Evolutionary conservation across 2,888 invertebrate species (phyloP).

Genomic region (Ennomos erosarius): DNA sequence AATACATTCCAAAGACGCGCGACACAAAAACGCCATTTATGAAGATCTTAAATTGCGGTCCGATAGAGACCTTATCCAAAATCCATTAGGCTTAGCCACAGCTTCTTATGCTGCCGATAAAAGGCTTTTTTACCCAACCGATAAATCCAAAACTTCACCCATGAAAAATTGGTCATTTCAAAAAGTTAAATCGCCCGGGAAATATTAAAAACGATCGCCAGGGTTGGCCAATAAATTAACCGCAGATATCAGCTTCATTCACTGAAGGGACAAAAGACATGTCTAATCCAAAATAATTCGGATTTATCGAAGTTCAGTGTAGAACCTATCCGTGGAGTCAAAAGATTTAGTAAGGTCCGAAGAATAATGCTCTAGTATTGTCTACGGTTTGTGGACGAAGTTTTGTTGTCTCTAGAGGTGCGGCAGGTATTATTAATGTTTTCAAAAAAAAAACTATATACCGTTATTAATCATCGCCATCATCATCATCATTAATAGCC

Average conservation of each 20-base stretch:
- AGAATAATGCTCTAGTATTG: slow-evolving; percentile 57
- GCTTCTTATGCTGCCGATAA: slow-evolving; percentile 28
- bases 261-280: slow-evolving; percentile 54
- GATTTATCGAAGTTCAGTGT: slow-evolving; percentile 60
- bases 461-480: too few relatives aligned
- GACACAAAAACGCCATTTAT: slow-evolving; percentile 19
- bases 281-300: slow-evolving; percentile 73
- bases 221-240: slow-evolving; percentile 57
- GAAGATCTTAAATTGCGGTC: slow-evolving; percentile 20
- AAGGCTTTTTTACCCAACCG: slow-evolving; percentile 34
- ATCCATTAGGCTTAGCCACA: slow-evolving; percentile 30
- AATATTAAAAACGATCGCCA: slow-evolving; percentile 45
- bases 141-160: slow-evolving; percentile 41
- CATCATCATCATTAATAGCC: too few relatives aligned
- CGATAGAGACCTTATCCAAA: slow-evolving; percentile 23
- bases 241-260: slow-evolving; percentile 58
- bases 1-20: not conserved
- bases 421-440: slow-evolving; percentile 25
- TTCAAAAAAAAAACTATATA: not conserved
- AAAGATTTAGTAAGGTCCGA: slow-evolving; percentile 67
- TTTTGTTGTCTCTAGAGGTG: slow-evolving; percentile 9
- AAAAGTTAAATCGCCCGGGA: slow-evolving; percentile 42
- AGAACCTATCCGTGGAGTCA: slow-evolving; percentile 63
- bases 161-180: slow-evolving; percentile 40
- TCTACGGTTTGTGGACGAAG: slow-evolving; percentile 14